These are phyloP conservation scores for Drosophila aff. DNA, from an alignment of 1,140 invertebrate species.

Conservation along the genomic window DNA sequence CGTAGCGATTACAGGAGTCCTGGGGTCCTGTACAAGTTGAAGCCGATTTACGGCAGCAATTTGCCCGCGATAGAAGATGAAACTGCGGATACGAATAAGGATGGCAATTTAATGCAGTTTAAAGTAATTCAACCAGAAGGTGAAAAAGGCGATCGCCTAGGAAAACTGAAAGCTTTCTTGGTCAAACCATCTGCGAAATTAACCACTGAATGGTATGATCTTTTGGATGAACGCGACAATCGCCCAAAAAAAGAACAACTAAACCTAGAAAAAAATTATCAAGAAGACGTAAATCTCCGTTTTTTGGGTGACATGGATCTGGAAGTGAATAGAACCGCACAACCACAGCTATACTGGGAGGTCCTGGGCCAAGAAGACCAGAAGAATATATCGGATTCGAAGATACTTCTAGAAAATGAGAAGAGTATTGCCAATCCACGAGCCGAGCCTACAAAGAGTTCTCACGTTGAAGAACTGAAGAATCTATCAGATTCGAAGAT, in stretches of 20 bases:
- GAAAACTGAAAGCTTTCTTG: conserved; percentile 2
- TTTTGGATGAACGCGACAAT: too few species aligned
- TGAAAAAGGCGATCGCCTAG: not conserved
- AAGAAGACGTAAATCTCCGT: too few species aligned
- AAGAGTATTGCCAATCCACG: not conserved
- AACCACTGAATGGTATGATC: too few species aligned
- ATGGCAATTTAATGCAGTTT: too few species aligned
- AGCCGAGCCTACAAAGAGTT: not conserved
- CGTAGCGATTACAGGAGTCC: not conserved
- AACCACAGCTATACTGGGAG: not conserved
- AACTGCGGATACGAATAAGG: too few species aligned
- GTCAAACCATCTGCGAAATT: not conserved
- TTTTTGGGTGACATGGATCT: too few species aligned
- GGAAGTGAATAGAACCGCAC: too few species aligned
- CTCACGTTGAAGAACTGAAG: not conserved
- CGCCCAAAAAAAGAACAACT: too few species aligned
- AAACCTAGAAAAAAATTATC: too few species aligned
- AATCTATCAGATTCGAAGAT: not conserved
- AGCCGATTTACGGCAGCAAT: not conserved
- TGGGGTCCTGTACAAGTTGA: not conserved
- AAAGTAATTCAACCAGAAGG: too few species aligned
- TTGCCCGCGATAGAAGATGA: not conserved
- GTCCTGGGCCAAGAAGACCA: not conserved
- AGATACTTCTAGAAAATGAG: too few species aligned
- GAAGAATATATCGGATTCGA: not conserved